Percentiles rank a stretch among this genome's conserved stretches.
Conservation (phyloP, 1,140 invertebrate species). For the Streblospio benedicti region DNA sequence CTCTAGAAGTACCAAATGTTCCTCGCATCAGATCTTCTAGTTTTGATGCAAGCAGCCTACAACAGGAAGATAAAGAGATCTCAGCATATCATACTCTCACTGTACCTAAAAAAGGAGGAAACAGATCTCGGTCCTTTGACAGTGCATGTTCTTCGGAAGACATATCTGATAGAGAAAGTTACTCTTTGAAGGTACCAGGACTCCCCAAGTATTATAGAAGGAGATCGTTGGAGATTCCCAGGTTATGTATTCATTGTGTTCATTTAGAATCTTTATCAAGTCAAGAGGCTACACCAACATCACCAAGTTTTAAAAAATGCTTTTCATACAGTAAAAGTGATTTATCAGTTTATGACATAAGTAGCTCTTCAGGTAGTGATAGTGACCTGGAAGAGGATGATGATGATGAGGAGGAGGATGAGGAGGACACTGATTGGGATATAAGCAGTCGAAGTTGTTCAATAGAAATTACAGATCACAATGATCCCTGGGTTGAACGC, state of each 20-base stretch:
- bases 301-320: slow-evolving; percentile 7
- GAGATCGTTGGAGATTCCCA: slow-evolving; percentile 36
- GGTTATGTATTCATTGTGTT: slow-evolving; percentile 36
- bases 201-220: slow-evolving; percentile 26
- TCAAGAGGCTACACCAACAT: slow-evolving; percentile 14
- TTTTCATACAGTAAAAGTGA: slow-evolving; percentile 21
- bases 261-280: slow-evolving; percentile 47
- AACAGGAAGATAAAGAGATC: too few species aligned
- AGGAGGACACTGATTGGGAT: slow-evolving; percentile 13
- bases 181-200: not conserved
- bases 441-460: not conserved
- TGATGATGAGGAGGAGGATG: slow-evolving; percentile 19
- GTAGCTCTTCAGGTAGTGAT: not conserved
- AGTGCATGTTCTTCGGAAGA: too few species aligned
- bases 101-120: too few species aligned
- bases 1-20: too few species aligned
- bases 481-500: not conserved
- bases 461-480: not conserved
- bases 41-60: too few species aligned
- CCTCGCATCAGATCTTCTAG: too few species aligned
- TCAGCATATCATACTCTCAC: too few species aligned
- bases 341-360: slow-evolving; percentile 17
- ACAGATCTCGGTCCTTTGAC: too few species aligned
- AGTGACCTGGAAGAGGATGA: not conserved
- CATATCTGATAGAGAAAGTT: not conserved